Base-by-base conservation (phyloP, 2,888 invertebrate genomes). In the Brachyopa scutellaris region DNA sequence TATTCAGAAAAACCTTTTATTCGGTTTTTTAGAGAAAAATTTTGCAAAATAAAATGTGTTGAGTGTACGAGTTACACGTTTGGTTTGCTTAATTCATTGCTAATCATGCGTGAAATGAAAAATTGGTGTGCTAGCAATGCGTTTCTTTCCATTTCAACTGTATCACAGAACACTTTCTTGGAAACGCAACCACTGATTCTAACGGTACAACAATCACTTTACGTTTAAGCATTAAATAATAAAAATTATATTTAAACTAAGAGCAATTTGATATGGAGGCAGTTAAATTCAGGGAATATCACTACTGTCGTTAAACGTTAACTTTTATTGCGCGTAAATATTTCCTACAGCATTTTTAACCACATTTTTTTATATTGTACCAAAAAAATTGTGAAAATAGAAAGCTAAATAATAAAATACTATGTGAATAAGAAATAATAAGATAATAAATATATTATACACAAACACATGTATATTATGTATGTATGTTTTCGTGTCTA, bases 341-440 rank as follows among this genome's bases (percentile, higher is more conserved):
- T 73, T 64, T 42, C 53, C 55, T 66, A 29, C 36, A 74, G 38
- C 67, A 67, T 74, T 74, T 74, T 73, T 38, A 66, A 73, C 38
- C 47, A 73, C 40, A 49, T 67, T 49, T 15, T 36, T 42, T 72
- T 26, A 7, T 8, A 17, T 7, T 13, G 31, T 15, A 9, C 15
- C 11, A 17, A 57, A 64, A 15, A 29, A 31, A 2, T 13, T 55
- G 26, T 33, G 15, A 29, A 26, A 38, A 47, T 23, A 45, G 2
- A 15, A 55, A 33, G 55, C 42, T 42, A 57, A 55, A 55, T 26
- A 26, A 77, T 26, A 70, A 49, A 15, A 2, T n/a, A 23, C 5
- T 51, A 23, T 15, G 9, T n/a, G 51, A 26, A 36, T 11, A 69
- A 2, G 9, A 51, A 66, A 2, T 47, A 62, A 64, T 29, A n/a